These are phyloP conservation scores for Epinephelus coioides DNA, from an alignment of 2,797 vertebrate species.

Conservation along the genomic window DNA sequence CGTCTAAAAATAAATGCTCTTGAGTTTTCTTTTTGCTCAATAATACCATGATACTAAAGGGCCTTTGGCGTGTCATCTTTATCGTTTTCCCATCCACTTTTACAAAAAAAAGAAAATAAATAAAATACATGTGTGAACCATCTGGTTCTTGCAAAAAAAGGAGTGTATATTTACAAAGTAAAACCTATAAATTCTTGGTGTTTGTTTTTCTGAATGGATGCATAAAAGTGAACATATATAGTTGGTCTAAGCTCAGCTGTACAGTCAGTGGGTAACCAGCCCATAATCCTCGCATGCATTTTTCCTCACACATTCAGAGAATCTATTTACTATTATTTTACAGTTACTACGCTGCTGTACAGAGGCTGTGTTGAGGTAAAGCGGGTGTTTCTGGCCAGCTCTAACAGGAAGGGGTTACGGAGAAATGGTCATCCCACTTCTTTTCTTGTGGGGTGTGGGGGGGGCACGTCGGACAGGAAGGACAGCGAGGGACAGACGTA, in stretches of 20 bases:
- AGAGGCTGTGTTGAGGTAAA: slow-evolving; percentile 80
- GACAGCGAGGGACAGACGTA: slow-evolving; percentile 51
- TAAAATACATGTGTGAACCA: slow-evolving; percentile 47
- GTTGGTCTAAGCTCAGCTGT: slow-evolving; percentile 72
- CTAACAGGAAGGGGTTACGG: slow-evolving; percentile 45
- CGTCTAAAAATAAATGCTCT: slow-evolving; percentile 42
- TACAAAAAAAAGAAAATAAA: slow-evolving; percentile 37
- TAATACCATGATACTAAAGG: slow-evolving; percentile 47
- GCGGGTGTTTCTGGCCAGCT: slow-evolving; percentile 69
- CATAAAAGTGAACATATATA: slow-evolving; percentile 76
- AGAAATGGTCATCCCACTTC: slow-evolving; percentile 38
- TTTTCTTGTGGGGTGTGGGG: slow-evolving; percentile 10
- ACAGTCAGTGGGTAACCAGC: slow-evolving; percentile 82
- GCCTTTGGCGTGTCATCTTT: slow-evolving; percentile 19
- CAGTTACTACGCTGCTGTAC: slow-evolving; percentile 79
- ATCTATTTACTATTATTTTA: slow-evolving; percentile 80
- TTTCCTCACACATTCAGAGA: slow-evolving; percentile 73
- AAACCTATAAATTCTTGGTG: slow-evolving; percentile 62
- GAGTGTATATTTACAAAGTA: slow-evolving; percentile 78
- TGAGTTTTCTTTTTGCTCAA: slow-evolving; percentile 26
- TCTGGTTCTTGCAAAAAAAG: slow-evolving; percentile 42
- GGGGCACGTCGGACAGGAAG: slow-evolving; percentile 28
- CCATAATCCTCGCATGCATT: slow-evolving; percentile 76
- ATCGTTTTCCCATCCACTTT: slow-evolving; percentile 10
- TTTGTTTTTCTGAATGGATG: slow-evolving; percentile 65